Conservation (phyloP, 1,140 invertebrate genomes). For the Cyclargus thomasi region DNA sequence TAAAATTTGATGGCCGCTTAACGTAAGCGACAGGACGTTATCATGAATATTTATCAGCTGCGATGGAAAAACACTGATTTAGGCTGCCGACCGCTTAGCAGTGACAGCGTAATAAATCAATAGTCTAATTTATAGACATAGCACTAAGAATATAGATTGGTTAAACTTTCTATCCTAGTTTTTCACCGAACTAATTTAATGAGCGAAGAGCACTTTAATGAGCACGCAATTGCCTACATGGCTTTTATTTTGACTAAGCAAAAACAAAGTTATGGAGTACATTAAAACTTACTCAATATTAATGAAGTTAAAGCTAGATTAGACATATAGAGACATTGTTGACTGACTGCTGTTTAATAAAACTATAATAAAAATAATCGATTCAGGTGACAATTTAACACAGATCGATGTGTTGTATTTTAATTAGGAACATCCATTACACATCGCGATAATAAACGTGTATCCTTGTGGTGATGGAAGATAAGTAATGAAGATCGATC, state of each 20-base stretch:
- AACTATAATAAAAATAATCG: too few relatives aligned
- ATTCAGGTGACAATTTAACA: too few relatives aligned
- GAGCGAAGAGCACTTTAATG: background rate
- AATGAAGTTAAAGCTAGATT: too few relatives aligned
- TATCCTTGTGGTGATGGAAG: background rate
- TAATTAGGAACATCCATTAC: too few relatives aligned
- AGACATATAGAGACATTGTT: too few relatives aligned
- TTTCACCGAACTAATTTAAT: background rate
- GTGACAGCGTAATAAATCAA: slow-evolving; percentile 34
- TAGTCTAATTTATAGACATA: slow-evolving; percentile 28
- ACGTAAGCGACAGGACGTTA: slow-evolving; percentile 29
- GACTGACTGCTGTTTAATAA: too few relatives aligned
- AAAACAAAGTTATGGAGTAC: too few relatives aligned
- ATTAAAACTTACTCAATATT: too few relatives aligned
- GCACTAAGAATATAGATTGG: background rate
- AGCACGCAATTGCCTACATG: background rate
- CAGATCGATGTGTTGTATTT: too few relatives aligned
- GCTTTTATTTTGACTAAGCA: too few relatives aligned
- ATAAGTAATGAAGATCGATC: slow-evolving; percentile 40
- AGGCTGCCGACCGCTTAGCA: slow-evolving; percentile 31
- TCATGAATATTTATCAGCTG: slow-evolving; percentile 62
- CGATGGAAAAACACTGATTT: slow-evolving; percentile 57
- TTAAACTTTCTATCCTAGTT: background rate
- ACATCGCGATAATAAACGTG: too few relatives aligned
- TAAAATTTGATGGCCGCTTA: slow-evolving; percentile 6